Evolutionary conservation across 2,888 invertebrate genomes (phyloP).

Genomic region (Thymelicus lineola): DNA sequence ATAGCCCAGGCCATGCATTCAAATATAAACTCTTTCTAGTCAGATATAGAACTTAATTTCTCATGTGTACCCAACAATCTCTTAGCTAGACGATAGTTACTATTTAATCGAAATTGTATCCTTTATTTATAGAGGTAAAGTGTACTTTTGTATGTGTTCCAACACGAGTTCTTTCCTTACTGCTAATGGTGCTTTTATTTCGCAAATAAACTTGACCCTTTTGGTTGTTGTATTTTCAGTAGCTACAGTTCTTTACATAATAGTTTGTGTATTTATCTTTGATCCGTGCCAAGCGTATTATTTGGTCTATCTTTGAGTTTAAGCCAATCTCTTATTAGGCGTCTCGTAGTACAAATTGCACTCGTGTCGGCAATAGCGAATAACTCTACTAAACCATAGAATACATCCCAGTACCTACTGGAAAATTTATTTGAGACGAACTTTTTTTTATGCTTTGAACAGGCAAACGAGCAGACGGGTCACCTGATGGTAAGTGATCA

Average conservation of each 20-base stretch:
- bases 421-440: too few relatives aligned
- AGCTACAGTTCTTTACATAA: neutral
- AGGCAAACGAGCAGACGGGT: too few relatives aligned
- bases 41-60: conserved; percentile 5
- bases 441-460: too few relatives aligned
- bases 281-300: neutral
- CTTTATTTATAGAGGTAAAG: neutral
- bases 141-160: neutral
- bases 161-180: conserved; percentile 8
- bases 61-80: neutral
- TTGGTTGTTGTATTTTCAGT: conserved; percentile 23
- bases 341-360: too few relatives aligned
- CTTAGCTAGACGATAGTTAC: neutral
- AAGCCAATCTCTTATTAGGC: too few relatives aligned
- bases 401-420: too few relatives aligned
- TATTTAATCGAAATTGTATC: neutral
- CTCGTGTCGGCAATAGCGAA: too few relatives aligned
- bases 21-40: neutral
- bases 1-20: neutral
- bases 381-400: too few relatives aligned
- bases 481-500: too few relatives aligned
- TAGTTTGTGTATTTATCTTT: neutral
- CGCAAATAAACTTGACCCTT: conserved; percentile 36
- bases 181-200: conserved; percentile 33
- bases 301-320: neutral